Conservation (phyloP, 2,888 invertebrate genomes). For the Trilocha varians region DNA sequence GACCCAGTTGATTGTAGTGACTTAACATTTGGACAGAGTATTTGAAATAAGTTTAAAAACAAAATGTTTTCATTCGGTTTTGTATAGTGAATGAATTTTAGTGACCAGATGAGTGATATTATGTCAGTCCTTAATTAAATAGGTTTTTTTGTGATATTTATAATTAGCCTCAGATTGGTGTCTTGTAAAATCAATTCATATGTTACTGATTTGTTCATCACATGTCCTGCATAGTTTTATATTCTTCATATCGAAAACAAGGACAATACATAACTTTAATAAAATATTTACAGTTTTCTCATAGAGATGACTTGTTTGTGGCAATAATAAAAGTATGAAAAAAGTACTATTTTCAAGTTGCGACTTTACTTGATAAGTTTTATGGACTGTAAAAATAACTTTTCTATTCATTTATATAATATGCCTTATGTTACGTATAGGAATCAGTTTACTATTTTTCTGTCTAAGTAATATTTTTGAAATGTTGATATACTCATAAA, state of each 20-base stretch:
- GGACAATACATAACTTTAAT: conserved; percentile 4
- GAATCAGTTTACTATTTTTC: neutral
- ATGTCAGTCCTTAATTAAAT: conserved; percentile 44
- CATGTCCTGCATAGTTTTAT: neutral
- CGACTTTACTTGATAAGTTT: conserved; percentile 38
- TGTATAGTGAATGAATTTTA: conserved; percentile 64
- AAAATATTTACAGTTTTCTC: conserved; percentile 3
- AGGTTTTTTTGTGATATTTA: conserved; percentile 58
- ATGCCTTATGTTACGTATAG: conserved; percentile 23
- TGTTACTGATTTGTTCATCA: conserved; percentile 10
- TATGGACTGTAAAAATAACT: conserved; percentile 54
- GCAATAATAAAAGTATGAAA: conserved; percentile 2
- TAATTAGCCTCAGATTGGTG: conserved; percentile 47
- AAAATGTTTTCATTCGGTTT: conserved; percentile 51
- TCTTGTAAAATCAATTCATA: conserved; percentile 26
- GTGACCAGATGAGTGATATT: conserved; percentile 36
- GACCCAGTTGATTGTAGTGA: conserved; percentile 57
- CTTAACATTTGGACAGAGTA: conserved; percentile 56
- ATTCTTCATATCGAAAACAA: neutral
- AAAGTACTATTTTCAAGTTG: conserved; percentile 45
- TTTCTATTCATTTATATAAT: conserved; percentile 58
- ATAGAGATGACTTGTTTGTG: conserved; percentile 2
- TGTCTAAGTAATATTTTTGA: conserved; percentile 1
- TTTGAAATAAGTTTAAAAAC: conserved; percentile 69
- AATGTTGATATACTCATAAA: conserved; percentile 5